Base-by-base conservation (phyloP, 1,140 invertebrate genomes). In the Zaprionus camerounensis region DNA sequence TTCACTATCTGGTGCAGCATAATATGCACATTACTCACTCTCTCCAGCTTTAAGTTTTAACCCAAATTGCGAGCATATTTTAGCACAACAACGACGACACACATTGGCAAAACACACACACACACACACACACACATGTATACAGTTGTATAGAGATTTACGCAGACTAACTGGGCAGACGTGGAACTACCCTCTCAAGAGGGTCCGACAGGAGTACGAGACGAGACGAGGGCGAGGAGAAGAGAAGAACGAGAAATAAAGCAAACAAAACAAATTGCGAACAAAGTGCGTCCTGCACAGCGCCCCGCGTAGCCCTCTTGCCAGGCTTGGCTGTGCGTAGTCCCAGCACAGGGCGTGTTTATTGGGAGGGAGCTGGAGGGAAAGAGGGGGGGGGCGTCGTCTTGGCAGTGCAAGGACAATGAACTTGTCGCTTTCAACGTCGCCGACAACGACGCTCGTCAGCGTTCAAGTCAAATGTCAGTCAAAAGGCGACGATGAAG, bases 251-350 rank as follows among this genome's bases (percentile, higher is more conserved):
- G 66, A 49, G 67, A 80, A 76, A 88, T 88, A 73, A 75, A 74
- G 73, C 85, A 90, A 90, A 90, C 85, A 90, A 90, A 90, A 90
- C 85, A 90, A 90, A 90, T 90, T 90, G 82, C 76, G 79, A 90
- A 91, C 86, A 90, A 90, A 90, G 86, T 91, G 86, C 86, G 85
- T 85, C 85, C 82, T 85, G 90, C 79, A 57, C 53, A 38, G 62
- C 22, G 9, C 51, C 9, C 31, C 61, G 28, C 17, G 22, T 20
- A 6, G 13, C 34, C 31, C 17, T 17, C 2, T 15, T 24, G 41
- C 58, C 51, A 26, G 26, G 63, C 36, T 17, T 59, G 44, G 24
- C 70, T 74, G 78, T 66, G 70, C 57, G 64, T 73, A 66, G 79
- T 68, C 76, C 76, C 41, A 65, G 80, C 77, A 68, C 31, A 75